Evolutionary conservation across 2,888 invertebrate species (phyloP), one percentile per base, ranked within the genome.

Genomic region (Xylocampa areola): DNA sequence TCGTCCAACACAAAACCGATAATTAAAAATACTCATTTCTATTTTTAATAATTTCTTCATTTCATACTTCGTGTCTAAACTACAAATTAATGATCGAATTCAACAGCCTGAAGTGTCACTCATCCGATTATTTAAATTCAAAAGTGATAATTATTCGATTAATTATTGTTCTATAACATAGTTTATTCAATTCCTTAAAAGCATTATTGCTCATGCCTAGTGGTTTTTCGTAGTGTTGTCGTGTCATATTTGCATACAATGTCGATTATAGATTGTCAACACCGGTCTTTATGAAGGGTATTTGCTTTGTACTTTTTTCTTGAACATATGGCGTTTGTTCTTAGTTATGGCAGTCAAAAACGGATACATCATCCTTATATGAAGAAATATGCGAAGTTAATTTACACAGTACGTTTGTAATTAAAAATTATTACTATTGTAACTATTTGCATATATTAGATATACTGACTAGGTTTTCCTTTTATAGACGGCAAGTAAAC

Each of bases 261-360:
- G 51, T 77, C 76, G 79, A 77, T 74, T 73, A 80, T 73, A 51
- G 68, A 73, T 73, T 69, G 66, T 73, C 52, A 61, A 68, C 67
- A 67, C 44, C 30, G 41, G 14, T 53, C 37, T 48, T 58, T 67
- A 66, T 58, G 51, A 60, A 33, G 35, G 33, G 45, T 59, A 63
- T 64, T 61, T 63, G 40, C 58, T 61, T 61, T 69, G 40, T 63
- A 41, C 58, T 65, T 74, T 63, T 64, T 67, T 68, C 23, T 45
- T 27, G 21, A 53, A 29, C 59, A 59, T 37, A 61, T 51, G 48
- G 48, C 47, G 33, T 36, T 16, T 40, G 58, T 17, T 55, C 59
- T 58, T 70, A 78, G 61, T 60, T 61, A 72, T 63, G 33, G 54
- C 29, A 63, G 50, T 17, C 55, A 59, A 43, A 44, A 53, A 36